A percentile compares a stretch with the other conserved stretches of the same genome.
Conservation (phyloP, 1,140 invertebrate genomes). For the Brachionus calyciflorus region DNA sequence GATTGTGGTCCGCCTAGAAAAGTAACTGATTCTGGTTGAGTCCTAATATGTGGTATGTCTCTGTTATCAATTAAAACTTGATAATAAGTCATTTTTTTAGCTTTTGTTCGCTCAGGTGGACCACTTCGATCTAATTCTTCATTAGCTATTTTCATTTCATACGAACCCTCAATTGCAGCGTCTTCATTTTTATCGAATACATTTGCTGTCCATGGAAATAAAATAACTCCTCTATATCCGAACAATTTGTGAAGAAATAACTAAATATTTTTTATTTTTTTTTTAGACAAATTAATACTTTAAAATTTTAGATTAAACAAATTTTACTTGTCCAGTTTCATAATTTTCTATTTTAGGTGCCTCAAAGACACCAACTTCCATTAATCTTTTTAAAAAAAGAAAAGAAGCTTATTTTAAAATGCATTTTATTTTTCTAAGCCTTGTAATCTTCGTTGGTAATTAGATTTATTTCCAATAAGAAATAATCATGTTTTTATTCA, state of each 20-base stretch:
- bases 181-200: constrained; percentile 71
- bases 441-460: too few relatives aligned
- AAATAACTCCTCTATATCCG: constrained; percentile 87
- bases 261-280: constrained; percentile 49
- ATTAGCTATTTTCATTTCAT: constrained; percentile 46
- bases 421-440: too few relatives aligned
- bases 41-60: constrained; percentile 89
- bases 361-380: constrained; percentile 37
- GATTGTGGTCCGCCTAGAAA: constrained; percentile 92
- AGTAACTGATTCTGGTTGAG: constrained; percentile 77
- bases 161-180: constrained; percentile 3
- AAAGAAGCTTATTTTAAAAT: too few relatives aligned
- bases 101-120: constrained; percentile 20
- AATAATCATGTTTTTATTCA: too few relatives aligned
- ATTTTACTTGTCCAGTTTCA: constrained; percentile 24
- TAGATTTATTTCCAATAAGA: too few relatives aligned
- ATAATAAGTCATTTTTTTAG: constrained; percentile 68
- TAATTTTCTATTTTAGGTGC: constrained; percentile 26
- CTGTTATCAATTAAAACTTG: constrained; percentile 92
- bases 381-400: neutral
- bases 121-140: constrained; percentile 46
- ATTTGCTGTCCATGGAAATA: constrained; percentile 89
- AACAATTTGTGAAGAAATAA: constrained; percentile 90
- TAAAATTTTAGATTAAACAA: too few relatives aligned
- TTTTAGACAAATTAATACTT: neutral